phyloP scores from a whole-genome alignment of 1,140 invertebrate genomes.

The Drosophila mayri region DNA sequence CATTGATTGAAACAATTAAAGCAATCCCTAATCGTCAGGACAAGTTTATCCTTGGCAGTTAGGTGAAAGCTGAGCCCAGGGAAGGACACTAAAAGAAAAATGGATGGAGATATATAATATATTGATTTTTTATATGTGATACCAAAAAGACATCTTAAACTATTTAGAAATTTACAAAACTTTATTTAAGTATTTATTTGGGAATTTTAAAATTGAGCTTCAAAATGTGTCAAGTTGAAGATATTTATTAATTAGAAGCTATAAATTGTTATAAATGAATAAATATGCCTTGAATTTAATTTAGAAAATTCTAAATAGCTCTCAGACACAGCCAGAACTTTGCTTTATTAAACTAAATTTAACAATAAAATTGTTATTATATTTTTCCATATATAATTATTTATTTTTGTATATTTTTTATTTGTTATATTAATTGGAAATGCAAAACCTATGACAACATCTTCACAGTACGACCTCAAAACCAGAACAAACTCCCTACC shows the following conservation, averaged over 20 bases:
- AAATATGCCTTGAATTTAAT: not conserved
- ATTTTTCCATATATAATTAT: no score
- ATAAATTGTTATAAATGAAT: no score
- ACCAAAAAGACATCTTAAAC: no score
- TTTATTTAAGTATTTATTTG: no score
- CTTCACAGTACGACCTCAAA: not conserved
- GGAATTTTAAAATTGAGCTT: no score
- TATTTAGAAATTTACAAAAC: no score
- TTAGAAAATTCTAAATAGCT: no score
- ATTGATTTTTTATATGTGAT: no score
- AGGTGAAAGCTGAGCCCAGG: not conserved
- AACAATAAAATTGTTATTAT: no score
- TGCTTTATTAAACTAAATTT: no score
- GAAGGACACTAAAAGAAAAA: not conserved
- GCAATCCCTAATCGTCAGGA: slow-evolving; percentile 44
- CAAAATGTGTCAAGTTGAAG: not conserved
- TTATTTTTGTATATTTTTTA: not conserved
- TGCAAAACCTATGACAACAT: not conserved
- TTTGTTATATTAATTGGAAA: not conserved
- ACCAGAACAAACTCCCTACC: not conserved
- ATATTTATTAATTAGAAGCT: not conserved
- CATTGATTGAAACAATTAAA: slow-evolving; percentile 56
- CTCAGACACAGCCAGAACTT: no score
- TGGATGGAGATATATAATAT: no score
- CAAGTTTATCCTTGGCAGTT: slow-evolving; percentile 33